Evolutionary conservation across 2,113 vertebrate genomes (phyloP).

Genomic region (Myotis yumanensis): DNA sequence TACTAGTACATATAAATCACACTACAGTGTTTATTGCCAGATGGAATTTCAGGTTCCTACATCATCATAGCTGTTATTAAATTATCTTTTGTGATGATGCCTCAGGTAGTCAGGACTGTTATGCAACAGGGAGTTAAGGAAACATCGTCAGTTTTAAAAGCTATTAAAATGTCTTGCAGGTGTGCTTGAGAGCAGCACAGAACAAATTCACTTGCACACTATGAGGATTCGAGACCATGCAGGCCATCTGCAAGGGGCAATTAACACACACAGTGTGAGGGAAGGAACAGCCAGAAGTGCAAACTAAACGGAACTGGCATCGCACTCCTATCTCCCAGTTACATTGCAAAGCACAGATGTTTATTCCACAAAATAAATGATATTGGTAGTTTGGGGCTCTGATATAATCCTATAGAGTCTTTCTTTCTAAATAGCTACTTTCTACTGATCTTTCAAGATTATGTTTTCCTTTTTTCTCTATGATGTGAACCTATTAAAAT

Average conservation of each 20-base stretch:
- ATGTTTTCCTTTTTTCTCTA: background rate
- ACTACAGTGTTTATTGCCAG: constrained; percentile 6
- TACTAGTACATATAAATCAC: background rate
- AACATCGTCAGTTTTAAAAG: constrained; percentile 79
- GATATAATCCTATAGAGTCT: constrained; percentile 78
- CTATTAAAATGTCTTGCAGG: constrained; percentile 83
- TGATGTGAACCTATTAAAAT: constrained; percentile 25
- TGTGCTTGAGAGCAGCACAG: constrained; percentile 81
- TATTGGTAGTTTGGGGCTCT: constrained; percentile 78
- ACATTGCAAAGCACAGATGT: constrained; percentile 83
- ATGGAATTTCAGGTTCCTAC: constrained; percentile 75
- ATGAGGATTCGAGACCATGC: constrained; percentile 75
- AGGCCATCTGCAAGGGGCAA: constrained; percentile 74
- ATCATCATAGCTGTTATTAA: constrained; percentile 80
- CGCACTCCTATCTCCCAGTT: constrained; percentile 79
- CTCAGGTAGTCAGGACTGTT: constrained; percentile 78
- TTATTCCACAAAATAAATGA: constrained; percentile 82
- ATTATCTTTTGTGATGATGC: constrained; percentile 80
- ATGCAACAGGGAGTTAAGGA: constrained; percentile 77
- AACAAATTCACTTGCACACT: constrained; percentile 80
- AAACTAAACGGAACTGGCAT: constrained; percentile 82
- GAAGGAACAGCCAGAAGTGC: constrained; percentile 76
- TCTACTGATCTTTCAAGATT: constrained; percentile 37
- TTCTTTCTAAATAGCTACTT: constrained; percentile 53
- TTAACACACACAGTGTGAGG: constrained; percentile 76